A percentile compares a stretch with the other conserved stretches of the same genome.
phyloP scores from a whole-genome alignment of 2,113 vertebrate genomes.

The Phylloscopus trochilus region DNA sequence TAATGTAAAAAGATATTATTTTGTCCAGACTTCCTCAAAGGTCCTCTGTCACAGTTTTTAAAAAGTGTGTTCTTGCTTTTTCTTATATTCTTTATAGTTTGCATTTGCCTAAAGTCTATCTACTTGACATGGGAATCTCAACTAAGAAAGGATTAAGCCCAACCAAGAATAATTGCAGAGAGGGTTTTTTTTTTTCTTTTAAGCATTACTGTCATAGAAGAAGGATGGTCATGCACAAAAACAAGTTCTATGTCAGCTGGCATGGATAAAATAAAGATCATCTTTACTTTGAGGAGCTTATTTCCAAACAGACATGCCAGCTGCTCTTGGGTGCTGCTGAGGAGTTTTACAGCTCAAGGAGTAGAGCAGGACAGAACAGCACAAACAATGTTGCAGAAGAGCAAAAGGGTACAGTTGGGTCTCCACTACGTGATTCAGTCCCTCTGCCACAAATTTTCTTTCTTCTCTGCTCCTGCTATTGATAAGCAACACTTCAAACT shows the following conservation, averaged over 20 bases:
- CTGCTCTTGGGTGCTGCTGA: neutral
- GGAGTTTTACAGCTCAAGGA: neutral
- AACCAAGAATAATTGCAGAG: neutral
- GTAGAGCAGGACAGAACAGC: neutral
- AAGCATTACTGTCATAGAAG: neutral
- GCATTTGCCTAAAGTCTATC: neutral
- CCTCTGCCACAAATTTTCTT: neutral
- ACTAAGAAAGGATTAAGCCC: neutral
- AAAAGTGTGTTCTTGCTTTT: neutral
- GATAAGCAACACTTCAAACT: neutral
- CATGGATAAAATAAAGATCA: neutral
- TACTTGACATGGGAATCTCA: neutral
- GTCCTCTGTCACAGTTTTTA: neutral
- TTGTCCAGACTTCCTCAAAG: neutral
- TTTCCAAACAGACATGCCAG: neutral
- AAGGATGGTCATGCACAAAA: neutral
- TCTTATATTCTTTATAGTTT: neutral
- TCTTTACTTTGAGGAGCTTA: neutral
- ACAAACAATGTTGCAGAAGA: neutral
- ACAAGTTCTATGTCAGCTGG: rapidly evolving
- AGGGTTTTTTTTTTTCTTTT: neutral
- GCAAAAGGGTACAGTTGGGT: neutral
- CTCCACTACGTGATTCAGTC: neutral
- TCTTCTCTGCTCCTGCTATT: neutral
- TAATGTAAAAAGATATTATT: neutral